A percentile compares a stretch with the other conserved stretches of the same genome.
Evolutionary conservation across 2,888 invertebrate species (phyloP).

Genomic region (Deilephila porcellus): DNA sequence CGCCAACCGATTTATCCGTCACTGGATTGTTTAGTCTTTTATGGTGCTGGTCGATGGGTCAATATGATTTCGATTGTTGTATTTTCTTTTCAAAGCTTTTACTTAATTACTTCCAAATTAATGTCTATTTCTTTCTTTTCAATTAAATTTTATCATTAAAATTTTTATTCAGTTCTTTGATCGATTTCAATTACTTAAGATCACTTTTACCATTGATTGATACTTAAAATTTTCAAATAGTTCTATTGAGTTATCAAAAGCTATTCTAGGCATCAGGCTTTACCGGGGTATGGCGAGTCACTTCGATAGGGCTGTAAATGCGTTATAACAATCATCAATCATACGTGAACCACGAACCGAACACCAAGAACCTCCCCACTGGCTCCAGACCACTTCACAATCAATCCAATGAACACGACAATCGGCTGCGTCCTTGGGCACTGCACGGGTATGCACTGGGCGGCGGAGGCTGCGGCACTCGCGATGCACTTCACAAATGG

Average conservation of each 20-base stretch:
- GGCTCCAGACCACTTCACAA: conserved; percentile 69
- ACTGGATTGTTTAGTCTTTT: conserved; percentile 81
- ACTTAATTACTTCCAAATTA: conserved; percentile 41
- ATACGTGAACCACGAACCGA: conserved; percentile 58
- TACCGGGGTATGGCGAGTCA: conserved; percentile 3
- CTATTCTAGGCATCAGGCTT: conserved; percentile 15
- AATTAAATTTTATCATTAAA: conserved; percentile 1
- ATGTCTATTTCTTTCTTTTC: conserved; percentile 1
- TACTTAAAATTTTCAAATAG: background rate
- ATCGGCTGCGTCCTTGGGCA: conserved; percentile 64
- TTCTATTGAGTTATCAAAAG: conserved; percentile 1
- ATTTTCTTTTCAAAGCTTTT: conserved; percentile 43
- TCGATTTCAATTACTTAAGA: conserved; percentile 26
- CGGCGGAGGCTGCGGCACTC: conserved; percentile 52
- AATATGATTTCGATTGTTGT: conserved; percentile 58
- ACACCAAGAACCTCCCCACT: conserved; percentile 53
- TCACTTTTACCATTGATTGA: conserved; percentile 16
- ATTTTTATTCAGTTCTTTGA: background rate
- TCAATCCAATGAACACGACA: conserved; percentile 73
- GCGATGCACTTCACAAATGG: conserved; percentile 66
- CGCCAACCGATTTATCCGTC: conserved; percentile 78
- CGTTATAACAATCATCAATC: conserved; percentile 27
- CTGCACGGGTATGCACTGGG: conserved; percentile 45
- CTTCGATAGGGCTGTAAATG: conserved; percentile 19
- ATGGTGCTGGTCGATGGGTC: conserved; percentile 77